phyloP scores from a whole-genome alignment of 2,888 invertebrate genomes.

The Drosophila maculinotata region DNA sequence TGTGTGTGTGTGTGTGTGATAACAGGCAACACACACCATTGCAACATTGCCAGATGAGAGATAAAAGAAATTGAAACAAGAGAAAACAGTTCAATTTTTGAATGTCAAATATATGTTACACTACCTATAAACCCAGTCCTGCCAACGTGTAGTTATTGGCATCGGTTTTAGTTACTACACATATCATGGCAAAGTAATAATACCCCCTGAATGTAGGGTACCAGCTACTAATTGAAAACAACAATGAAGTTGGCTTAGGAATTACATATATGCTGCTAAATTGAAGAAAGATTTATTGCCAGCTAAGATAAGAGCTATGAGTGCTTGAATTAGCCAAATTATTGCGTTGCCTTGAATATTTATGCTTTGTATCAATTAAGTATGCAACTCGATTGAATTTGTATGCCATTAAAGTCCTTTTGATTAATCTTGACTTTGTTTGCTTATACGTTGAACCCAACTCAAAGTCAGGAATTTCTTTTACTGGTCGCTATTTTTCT shows the following conservation, averaged over 20 bases:
- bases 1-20: constrained; percentile 4
- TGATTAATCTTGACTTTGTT: constrained; percentile 35
- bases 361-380: constrained; percentile 18
- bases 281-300: constrained; percentile 13
- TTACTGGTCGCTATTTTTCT: constrained; percentile 17
- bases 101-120: neutral
- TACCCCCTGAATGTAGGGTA: neutral
- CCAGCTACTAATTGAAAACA: neutral
- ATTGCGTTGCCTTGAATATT: constrained; percentile 17
- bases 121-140: too few relatives aligned
- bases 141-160: too few relatives aligned
- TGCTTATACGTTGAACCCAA: constrained; percentile 27
- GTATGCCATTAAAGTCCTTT: constrained; percentile 12
- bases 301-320: constrained; percentile 5
- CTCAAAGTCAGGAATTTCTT: constrained; percentile 45
- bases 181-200: neutral
- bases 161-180: too few relatives aligned
- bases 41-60: constrained; percentile 1
- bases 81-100: neutral
- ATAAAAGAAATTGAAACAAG: constrained; percentile 15
- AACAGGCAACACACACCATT: neutral
- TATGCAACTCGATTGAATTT: constrained; percentile 11
- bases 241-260: neutral
- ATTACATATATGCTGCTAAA: neutral
- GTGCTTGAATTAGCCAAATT: constrained; percentile 5